Conservation (phyloP, 2,113 vertebrate genomes). For the Synchiropus splendidus region DNA sequence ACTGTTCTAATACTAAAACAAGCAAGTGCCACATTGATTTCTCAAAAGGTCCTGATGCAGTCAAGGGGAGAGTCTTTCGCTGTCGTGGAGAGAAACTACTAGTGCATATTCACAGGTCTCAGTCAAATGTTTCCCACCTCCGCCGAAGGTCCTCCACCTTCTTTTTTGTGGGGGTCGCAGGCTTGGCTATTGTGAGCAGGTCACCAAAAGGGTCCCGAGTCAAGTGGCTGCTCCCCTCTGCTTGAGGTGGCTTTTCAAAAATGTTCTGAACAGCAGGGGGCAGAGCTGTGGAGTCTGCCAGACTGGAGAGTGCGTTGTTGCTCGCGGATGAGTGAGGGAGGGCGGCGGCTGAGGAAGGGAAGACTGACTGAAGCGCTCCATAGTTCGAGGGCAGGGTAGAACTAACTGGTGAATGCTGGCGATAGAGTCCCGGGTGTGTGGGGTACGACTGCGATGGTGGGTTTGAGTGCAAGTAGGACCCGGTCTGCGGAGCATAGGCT, state of each 20-base stretch:
- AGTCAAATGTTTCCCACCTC: constrained; percentile 94
- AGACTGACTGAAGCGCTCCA: constrained; percentile 16
- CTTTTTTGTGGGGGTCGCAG: constrained; percentile 63
- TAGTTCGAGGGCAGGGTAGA: constrained; percentile 46
- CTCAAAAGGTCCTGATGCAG: constrained; percentile 24
- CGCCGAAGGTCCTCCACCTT: constrained; percentile 81
- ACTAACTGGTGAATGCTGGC: constrained; percentile 61
- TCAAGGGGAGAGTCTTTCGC: constrained; percentile 12
- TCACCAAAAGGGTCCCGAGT: constrained; percentile 86
- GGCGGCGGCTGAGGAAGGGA: constrained; percentile 24
- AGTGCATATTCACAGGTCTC: constrained; percentile 13
- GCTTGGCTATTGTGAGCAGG: constrained; percentile 76
- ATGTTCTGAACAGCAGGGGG: constrained; percentile 41
- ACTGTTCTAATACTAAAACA: neutral
- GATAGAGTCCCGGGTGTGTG: constrained; percentile 72
- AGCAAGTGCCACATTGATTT: constrained; percentile 2
- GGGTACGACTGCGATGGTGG: constrained; percentile 62
- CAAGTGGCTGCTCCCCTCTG: constrained; percentile 50
- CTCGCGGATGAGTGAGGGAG: constrained; percentile 50
- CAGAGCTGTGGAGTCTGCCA: constrained; percentile 46
- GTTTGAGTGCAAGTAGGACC: constrained; percentile 61
- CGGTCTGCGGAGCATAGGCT: constrained; percentile 54
- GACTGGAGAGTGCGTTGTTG: constrained; percentile 56
- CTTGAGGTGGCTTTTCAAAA: constrained; percentile 55
- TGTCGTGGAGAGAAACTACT: constrained; percentile 1